These are phyloP conservation scores for Lindbergichthys nudifrons DNA, from an alignment of 2,797 vertebrate genomes.

Conservation along the genomic window DNA sequence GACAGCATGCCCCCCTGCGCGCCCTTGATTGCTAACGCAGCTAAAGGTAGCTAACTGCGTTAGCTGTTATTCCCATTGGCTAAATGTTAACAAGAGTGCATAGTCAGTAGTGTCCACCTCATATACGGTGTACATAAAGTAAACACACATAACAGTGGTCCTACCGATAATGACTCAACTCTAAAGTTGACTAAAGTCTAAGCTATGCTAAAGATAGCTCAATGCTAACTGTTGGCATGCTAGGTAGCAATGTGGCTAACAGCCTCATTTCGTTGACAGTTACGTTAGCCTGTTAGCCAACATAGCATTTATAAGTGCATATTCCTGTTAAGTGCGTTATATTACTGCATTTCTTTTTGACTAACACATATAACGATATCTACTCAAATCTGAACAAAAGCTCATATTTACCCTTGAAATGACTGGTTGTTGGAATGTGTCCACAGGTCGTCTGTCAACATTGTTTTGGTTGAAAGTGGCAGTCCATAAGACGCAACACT, in stretches of 20 bases:
- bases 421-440: constrained; percentile 64
- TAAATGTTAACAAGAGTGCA: background rate
- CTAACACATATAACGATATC: background rate
- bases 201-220: constrained; percentile 39
- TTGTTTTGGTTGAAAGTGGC: constrained; percentile 82
- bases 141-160: rapidly evolving
- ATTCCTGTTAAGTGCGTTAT: background rate
- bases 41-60: constrained; percentile 31
- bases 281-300: constrained; percentile 45
- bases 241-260: constrained; percentile 56
- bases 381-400: background rate
- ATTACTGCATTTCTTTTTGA: rapidly evolving
- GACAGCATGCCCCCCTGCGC: constrained; percentile 36
- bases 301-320: background rate
- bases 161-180: background rate
- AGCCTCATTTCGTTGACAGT: constrained; percentile 50
- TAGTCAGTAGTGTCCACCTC: rapidly evolving
- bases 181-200: constrained; percentile 3
- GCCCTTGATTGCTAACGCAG: constrained; percentile 58
- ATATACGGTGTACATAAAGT: background rate
- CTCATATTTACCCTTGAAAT: constrained; percentile 78
- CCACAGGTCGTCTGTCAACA: constrained; percentile 83
- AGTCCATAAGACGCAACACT: constrained; percentile 64
- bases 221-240: constrained; percentile 47
- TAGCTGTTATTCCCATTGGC: background rate